Conservation (phyloP, 2,113 vertebrate species). For the Thalassoma bifasciatum region DNA sequence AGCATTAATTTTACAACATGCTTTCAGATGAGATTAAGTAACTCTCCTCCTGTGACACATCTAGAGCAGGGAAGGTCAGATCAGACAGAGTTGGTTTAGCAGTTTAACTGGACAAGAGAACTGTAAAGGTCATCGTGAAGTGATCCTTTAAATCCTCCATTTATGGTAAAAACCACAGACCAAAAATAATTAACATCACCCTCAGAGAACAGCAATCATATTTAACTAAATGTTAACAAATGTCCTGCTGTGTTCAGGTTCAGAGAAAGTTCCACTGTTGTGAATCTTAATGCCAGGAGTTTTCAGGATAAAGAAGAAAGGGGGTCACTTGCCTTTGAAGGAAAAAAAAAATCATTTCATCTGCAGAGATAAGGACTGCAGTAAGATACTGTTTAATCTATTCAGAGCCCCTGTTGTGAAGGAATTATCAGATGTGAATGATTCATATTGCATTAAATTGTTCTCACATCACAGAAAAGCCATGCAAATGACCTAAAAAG, state of each 20-base stretch:
- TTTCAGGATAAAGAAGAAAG: neutral
- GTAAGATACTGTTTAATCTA: constrained; percentile 22
- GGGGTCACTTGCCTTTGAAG: constrained; percentile 31
- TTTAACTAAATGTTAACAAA: constrained; percentile 50
- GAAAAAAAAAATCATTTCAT: neutral
- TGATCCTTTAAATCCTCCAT: constrained; percentile 32
- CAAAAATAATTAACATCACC: constrained; percentile 28
- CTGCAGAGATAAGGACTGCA: constrained; percentile 4
- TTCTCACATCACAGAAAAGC: constrained; percentile 24
- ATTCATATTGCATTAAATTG: constrained; percentile 16
- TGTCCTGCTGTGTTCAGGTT: neutral
- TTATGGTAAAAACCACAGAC: constrained; percentile 4
- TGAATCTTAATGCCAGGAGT: neutral
- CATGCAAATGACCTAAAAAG: constrained; percentile 23
- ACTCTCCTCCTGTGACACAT: neutral
- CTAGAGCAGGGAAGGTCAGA: constrained; percentile 25
- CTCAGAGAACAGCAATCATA: neutral
- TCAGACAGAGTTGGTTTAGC: neutral
- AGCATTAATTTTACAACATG: too few relatives aligned
- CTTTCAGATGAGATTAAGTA: neutral
- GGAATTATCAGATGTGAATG: constrained; percentile 19
- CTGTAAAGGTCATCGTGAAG: constrained; percentile 27
- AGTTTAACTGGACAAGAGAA: constrained; percentile 14
- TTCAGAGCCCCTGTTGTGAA: constrained; percentile 8
- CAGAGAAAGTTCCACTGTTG: neutral